Conservation (phyloP, 2,888 invertebrate genomes). For the Cerastis leucographa region DNA sequence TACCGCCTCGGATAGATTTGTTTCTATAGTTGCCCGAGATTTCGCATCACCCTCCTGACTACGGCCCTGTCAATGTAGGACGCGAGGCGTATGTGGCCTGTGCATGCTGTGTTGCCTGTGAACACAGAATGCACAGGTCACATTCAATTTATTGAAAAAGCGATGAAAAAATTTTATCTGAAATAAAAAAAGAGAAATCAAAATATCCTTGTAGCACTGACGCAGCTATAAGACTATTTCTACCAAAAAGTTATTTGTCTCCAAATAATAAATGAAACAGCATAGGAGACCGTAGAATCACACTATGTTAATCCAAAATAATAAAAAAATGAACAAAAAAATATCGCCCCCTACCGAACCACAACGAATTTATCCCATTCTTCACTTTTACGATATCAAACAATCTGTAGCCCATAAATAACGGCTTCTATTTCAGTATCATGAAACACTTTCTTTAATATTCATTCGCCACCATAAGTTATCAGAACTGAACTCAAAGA, state of each 20-base stretch:
- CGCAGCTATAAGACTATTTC: background rate
- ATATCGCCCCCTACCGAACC: background rate
- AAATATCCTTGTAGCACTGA: background rate
- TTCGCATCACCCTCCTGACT: no score
- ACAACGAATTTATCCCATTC: constrained; percentile 13
- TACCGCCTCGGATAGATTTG: no score
- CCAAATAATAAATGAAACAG: background rate
- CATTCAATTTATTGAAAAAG: no score
- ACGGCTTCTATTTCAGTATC: constrained; percentile 36
- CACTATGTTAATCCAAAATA: background rate
- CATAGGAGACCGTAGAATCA: background rate
- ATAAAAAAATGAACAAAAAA: background rate
- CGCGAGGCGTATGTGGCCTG: no score
- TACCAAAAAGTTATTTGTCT: background rate
- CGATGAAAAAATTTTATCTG: no score
- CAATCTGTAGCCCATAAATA: constrained; percentile 40
- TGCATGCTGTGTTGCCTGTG: no score
- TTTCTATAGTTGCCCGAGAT: no score
- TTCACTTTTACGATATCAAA: constrained; percentile 36
- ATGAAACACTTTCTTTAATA: constrained; percentile 26
- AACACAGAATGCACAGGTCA: no score
- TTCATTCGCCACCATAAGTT: constrained; percentile 35
- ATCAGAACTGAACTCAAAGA: constrained; percentile 39
- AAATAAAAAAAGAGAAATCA: no score
- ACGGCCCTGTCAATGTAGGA: no score